Conservation (phyloP, 2,113 vertebrate species). For the Crypturellus undulatus region DNA sequence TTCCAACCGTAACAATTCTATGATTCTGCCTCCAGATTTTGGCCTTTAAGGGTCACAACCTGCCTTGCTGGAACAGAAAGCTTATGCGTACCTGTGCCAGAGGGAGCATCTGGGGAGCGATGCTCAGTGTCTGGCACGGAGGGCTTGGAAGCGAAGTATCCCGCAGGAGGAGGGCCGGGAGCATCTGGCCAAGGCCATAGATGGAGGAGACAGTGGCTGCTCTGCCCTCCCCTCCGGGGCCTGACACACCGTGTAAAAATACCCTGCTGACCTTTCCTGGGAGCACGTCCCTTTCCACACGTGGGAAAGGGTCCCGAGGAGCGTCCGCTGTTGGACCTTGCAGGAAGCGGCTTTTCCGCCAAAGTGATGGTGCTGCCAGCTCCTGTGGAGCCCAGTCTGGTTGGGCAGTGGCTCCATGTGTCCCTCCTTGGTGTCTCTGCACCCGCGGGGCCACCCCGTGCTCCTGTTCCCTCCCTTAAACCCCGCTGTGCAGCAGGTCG, state of each 20-base stretch:
- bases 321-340: not conserved
- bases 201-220: not conserved
- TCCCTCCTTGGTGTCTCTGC: not conserved
- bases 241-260: slow-evolving; percentile 15
- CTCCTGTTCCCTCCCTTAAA: not conserved
- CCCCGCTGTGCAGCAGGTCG: not conserved
- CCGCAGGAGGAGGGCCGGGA: not conserved
- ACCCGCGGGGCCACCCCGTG: not conserved
- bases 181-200: not conserved
- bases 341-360: not conserved
- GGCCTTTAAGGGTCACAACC: not conserved
- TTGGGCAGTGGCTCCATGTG: too few relatives aligned
- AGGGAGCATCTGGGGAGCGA: too few relatives aligned
- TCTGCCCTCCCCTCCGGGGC: not conserved
- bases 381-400: too few relatives aligned
- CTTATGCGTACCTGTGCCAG: too few relatives aligned
- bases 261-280: not conserved
- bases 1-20: too few relatives aligned
- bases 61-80: not conserved
- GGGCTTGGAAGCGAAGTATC: too few relatives aligned
- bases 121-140: too few relatives aligned
- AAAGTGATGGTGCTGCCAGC: not conserved
- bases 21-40: not conserved
- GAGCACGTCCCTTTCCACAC: not conserved
- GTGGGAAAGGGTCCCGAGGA: not conserved